Conservation (phyloP, 2,888 invertebrate genomes). For the Cyaniris semiargus region DNA sequence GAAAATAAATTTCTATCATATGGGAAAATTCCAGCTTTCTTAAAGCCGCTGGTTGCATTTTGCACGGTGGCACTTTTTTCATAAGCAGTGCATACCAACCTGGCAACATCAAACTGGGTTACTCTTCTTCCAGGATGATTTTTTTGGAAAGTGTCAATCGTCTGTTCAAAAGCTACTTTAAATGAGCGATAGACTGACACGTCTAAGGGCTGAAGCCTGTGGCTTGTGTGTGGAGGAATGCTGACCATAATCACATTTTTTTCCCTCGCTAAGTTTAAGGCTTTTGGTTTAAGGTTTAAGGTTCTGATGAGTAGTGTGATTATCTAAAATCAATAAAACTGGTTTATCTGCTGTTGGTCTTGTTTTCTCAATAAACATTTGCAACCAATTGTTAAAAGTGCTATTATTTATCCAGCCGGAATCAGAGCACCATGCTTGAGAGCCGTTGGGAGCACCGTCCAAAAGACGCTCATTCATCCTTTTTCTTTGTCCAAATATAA, state of each 20-base stretch:
- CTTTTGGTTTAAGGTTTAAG: too few species aligned
- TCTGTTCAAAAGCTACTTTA: constrained; percentile 7
- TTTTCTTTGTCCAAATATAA: too few species aligned
- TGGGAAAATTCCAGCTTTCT: too few species aligned
- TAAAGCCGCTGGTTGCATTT: too few species aligned
- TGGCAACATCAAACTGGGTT: not conserved
- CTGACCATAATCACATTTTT: too few species aligned
- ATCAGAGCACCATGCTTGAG: too few species aligned
- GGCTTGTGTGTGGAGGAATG: too few species aligned
- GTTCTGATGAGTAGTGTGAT: not conserved
- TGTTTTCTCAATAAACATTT: not conserved
- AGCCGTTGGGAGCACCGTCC: too few species aligned
- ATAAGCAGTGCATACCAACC: not conserved
- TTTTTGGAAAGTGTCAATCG: constrained; percentile 12
- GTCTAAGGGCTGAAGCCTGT: constrained; percentile 19
- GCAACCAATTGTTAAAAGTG: not conserved
- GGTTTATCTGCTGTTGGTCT: not conserved
- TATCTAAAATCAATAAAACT: not conserved
- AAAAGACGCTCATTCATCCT: too few species aligned
- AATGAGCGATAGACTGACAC: not conserved
- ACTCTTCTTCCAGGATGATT: not conserved
- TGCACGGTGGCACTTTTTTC: too few species aligned
- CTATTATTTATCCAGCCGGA: too few species aligned
- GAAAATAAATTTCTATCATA: too few species aligned
- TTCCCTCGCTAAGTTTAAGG: not conserved